Base-by-base conservation (phyloP, 2,113 vertebrate species). In the Brachyistius frenatus region DNA sequence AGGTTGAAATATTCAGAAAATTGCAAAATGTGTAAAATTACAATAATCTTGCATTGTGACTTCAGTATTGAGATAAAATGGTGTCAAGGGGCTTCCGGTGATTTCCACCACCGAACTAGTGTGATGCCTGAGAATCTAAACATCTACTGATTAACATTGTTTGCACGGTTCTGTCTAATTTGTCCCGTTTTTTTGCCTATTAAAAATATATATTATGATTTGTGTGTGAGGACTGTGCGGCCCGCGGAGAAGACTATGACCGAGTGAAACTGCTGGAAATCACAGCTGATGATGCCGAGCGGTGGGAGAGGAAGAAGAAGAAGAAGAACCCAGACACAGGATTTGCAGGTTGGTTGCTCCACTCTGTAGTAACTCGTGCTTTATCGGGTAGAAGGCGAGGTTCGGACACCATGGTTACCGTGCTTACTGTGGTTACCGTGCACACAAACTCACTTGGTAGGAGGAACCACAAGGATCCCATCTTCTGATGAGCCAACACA, bases 251-350 rank as follows among this genome's bases (percentile, higher is more conserved):
- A 68, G 94, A 99, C 88, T 99, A 99, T 0, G 70, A 97, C 87
- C 84, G 96, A 16, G 97, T 97, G 32, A 99, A 98, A 50, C 91
- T 99, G 35, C 85, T 99, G 35, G 97, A 98, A 78, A 94, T 99
- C 91, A 98, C 98, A 0, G 98, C 98, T 0, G 97, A 97, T 49
- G 97, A 99, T 1, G 98, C 98, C 0, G 98, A 97, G n/a, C 92
- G 96, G 0, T 98, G 96, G 96, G 97, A 98, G 79, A 97, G 95
- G 79, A 99, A 97, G 76, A 99, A 95, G 65, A 99, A 94, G 91
- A 98, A 92, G 92, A 99, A 95, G 69, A 98, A 99, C 41, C 97
- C 98, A 0, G 98, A 99, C 64, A 92, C 95, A 1, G 98, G 98
- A 0, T 99, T 99, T 91, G 97, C 98, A 94, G 98, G 98, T 99